Conservation (phyloP, 2,113 vertebrate species). For the Dipodomys ordii region DNA sequence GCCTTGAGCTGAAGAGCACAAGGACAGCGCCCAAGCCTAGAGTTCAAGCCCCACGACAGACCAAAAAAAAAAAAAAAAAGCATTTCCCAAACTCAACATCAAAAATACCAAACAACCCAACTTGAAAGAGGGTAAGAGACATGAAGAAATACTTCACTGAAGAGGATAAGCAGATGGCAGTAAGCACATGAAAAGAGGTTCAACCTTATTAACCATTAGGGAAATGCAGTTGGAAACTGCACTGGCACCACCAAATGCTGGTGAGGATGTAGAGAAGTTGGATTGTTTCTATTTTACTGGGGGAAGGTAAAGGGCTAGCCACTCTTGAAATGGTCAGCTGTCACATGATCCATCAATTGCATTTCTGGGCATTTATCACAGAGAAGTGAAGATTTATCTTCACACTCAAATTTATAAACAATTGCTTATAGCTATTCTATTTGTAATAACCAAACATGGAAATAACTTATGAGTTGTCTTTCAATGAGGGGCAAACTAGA, state of each 20-base stretch:
- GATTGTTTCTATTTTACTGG: not conserved
- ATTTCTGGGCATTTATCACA: not conserved
- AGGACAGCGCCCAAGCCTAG: too few species aligned
- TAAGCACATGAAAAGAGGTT: not conserved
- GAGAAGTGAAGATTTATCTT: not conserved
- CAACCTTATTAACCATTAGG: not conserved
- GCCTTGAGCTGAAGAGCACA: too few species aligned
- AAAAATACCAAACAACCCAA: not conserved
- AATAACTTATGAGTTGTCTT: not conserved
- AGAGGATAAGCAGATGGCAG: not conserved
- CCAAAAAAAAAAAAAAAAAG: not conserved
- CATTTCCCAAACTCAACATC: not conserved
- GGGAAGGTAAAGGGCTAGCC: not conserved
- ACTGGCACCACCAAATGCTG: not conserved
- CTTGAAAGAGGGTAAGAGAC: not conserved
- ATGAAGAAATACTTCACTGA: not conserved
- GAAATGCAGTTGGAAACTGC: conserved; percentile 8
- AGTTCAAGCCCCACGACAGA: too few species aligned
- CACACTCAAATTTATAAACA: not conserved
- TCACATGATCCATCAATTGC: not conserved
- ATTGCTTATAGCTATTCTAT: not conserved
- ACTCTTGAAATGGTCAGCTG: not conserved
- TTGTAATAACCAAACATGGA: not conserved
- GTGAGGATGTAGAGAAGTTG: not conserved
- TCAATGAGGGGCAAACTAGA: not conserved